These are phyloP conservation scores for Hirundo rustica DNA, from an alignment of 2,797 vertebrate genomes.

Conservation along the genomic window DNA sequence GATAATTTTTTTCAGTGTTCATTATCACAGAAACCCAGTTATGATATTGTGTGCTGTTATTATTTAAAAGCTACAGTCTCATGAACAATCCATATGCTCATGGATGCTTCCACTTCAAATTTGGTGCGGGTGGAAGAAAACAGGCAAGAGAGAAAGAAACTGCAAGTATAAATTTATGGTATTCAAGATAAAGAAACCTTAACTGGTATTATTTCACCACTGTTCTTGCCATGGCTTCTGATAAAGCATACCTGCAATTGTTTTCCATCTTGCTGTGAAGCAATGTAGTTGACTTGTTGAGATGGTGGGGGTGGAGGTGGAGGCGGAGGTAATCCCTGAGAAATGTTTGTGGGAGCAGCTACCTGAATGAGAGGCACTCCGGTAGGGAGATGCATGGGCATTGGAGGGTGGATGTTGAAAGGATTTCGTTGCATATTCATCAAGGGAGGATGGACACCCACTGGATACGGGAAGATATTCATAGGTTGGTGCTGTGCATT, in stretches of 20 bases:
- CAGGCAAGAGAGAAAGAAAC: constrained; percentile 53
- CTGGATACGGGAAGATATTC: constrained; percentile 83
- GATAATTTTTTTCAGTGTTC: background rate
- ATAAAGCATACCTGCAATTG: constrained; percentile 83
- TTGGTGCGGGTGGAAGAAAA: background rate
- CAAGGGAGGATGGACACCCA: constrained; percentile 81
- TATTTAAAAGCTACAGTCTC: background rate
- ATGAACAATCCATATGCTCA: background rate
- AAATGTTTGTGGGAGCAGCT: constrained; percentile 79
- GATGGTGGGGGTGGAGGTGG: constrained; percentile 94
- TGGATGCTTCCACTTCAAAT: background rate
- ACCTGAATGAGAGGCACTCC: constrained; percentile 88
- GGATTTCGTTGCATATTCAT: constrained; percentile 85
- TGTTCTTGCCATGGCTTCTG: constrained; percentile 11
- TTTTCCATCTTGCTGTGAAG: constrained; percentile 84
- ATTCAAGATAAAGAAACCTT: background rate
- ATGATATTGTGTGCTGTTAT: background rate
- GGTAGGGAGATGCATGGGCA: constrained; percentile 88
- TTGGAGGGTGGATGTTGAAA: constrained; percentile 84
- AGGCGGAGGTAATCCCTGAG: constrained; percentile 91
- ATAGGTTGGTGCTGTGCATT: constrained; percentile 76
- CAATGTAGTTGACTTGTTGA: constrained; percentile 85
- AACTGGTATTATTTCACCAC: background rate
- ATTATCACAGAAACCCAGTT: background rate
- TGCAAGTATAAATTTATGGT: background rate